Base-by-base conservation (phyloP, 2,797 vertebrate species). In the Pelobates cultripes region DNA sequence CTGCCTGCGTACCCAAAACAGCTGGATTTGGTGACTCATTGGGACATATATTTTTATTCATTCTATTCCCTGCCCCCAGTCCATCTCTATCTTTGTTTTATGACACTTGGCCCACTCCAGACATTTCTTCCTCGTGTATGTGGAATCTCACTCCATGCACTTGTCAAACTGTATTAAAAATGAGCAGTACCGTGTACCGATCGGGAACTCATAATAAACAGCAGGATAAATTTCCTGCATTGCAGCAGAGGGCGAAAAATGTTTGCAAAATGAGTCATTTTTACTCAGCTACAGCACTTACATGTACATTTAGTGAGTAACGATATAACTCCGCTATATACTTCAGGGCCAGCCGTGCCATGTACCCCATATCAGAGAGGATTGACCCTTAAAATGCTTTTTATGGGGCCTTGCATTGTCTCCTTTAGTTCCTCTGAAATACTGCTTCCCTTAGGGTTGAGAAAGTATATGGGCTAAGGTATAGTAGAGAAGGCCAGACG, bases 31-130 rank as follows among this genome's bases (percentile, higher is more conserved):
- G 13, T 8, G 4, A 70, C 68, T 70, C 14, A n/a, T n/a, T 17
- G 68, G 5, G 5, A 8, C 66, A 10, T 15, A 15, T 66, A 3
- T 66, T 28, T 66, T 41, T 66, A 28, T 9, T 3, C 41, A 6
- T 68, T 13, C 41, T 64, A 12, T 15, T 57, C 55, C 4, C n/a
- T 8, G 61, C 5, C 61, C 61, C 61, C 61, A 4, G 61, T 6
- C 14, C 61, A 7, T 12, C 61, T n/a, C 61, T n/a, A 28, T 9
- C 72, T 41, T 73, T 73, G 72, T 73, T 73, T 28, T 73, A 73
- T 14, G 41, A 61, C 55, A 61, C 17, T 44, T 53, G 53, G 13
- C 12, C n/a, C 13, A 10, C 10, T 15, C n/a, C 67, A 45, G 44
- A 15, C 43, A 41, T 28, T 28, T 43, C 42, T 68, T 7, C 47